Evolutionary conservation across 1,140 invertebrate species (phyloP).

Genomic region (Trichonephila clavipes): DNA sequence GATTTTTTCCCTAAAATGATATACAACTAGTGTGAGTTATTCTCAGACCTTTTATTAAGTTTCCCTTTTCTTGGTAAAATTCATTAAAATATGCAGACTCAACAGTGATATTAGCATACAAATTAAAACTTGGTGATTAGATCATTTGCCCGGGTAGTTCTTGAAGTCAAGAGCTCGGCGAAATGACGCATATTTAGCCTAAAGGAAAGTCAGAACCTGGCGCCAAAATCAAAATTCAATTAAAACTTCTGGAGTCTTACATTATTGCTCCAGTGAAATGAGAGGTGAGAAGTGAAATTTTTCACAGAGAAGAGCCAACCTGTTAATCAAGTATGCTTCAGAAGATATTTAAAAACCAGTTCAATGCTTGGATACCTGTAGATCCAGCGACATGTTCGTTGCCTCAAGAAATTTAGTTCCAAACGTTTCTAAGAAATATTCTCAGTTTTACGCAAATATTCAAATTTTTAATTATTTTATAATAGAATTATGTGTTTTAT

Average conservation of each 20-base stretch:
- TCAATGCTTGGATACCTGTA: not conserved
- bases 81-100: slow-evolving; percentile 40
- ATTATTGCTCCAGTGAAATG: not conserved
- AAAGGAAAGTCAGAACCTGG: not conserved
- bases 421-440: not conserved
- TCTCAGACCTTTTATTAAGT: slow-evolving; percentile 21
- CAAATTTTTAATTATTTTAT: not conserved
- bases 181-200: slow-evolving; percentile 25
- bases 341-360: not conserved
- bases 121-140: slow-evolving; percentile 36
- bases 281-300: not conserved
- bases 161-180: slow-evolving; percentile 4
- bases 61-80: not conserved
- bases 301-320: not conserved
- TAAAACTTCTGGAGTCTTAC: not conserved
- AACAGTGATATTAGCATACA: slow-evolving; percentile 34
- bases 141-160: slow-evolving; percentile 19
- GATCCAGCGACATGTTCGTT: not conserved
- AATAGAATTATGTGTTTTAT: no score
- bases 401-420: not conserved
- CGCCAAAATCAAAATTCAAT: slow-evolving; percentile 1
- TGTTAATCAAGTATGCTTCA: not conserved
- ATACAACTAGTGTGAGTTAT: not conserved
- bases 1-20: not conserved
- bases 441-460: not conserved